These are phyloP conservation scores for Prostheceraeus crozeri DNA, from an alignment of 2,888 invertebrate species.

Conservation along the genomic window DNA sequence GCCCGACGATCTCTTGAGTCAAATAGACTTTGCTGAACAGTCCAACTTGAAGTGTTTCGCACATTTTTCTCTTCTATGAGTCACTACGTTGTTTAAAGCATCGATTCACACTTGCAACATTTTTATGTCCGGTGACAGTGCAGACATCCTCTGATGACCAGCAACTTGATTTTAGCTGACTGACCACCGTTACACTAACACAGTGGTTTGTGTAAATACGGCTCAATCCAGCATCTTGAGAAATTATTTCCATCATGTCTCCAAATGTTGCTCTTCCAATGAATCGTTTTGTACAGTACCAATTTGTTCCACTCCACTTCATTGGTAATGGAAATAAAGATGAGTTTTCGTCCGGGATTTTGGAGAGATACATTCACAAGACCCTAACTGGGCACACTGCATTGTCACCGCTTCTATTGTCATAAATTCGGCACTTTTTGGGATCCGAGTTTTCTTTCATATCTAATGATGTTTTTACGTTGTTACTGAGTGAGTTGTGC, in stretches of 20 bases:
- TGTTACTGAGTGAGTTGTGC: constrained; percentile 3
- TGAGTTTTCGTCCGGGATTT: constrained; percentile 2
- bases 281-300: neutral
- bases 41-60: too few species aligned
- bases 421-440: constrained; percentile 24
- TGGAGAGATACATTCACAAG: constrained; percentile 10
- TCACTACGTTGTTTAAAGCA: too few species aligned
- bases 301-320: constrained; percentile 8
- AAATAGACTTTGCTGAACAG: too few species aligned
- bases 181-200: neutral
- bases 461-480: constrained; percentile 23
- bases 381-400: constrained; percentile 13
- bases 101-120: too few species aligned
- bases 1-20: too few species aligned
- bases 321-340: constrained; percentile 6
- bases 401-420: constrained; percentile 25
- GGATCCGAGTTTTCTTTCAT: constrained; percentile 28
- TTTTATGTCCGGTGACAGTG: too few species aligned
- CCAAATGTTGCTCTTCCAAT: too few species aligned
- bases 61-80: too few species aligned
- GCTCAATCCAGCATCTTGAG: constrained; percentile 9
- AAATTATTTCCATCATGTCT: constrained; percentile 1
- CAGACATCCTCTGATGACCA: too few species aligned
- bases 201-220: neutral
- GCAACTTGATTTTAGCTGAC: constrained; percentile 9